phyloP scores from a whole-genome alignment of 2,888 invertebrate genomes.

The Spilarctia lutea region DNA sequence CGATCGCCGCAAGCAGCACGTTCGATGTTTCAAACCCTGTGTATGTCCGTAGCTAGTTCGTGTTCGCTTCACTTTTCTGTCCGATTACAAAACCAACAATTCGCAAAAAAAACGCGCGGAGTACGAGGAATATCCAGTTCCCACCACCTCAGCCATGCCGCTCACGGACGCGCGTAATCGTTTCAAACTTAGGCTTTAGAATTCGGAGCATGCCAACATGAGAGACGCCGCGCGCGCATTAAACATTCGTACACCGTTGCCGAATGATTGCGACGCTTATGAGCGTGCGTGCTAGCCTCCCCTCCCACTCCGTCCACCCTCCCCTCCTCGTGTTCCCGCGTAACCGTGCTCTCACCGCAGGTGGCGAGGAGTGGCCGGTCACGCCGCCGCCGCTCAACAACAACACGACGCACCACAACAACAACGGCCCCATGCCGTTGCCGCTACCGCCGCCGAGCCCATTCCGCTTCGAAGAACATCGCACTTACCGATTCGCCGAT shows the following conservation, averaged over 20 bases:
- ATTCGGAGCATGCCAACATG: slow-evolving; percentile 68
- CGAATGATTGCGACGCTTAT: slow-evolving; percentile 69
- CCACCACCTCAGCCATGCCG: slow-evolving; percentile 71
- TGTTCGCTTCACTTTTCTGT: slow-evolving; percentile 77
- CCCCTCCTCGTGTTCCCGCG: slow-evolving; percentile 92
- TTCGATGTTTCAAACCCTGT: slow-evolving; percentile 59
- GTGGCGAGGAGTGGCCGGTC: slow-evolving; percentile 83
- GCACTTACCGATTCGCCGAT: slow-evolving; percentile 94
- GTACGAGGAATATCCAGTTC: slow-evolving; percentile 75
- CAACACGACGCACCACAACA: slow-evolving; percentile 86
- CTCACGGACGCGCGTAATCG: slow-evolving; percentile 80
- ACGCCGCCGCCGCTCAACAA: slow-evolving; percentile 84
- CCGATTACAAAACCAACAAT: slow-evolving; percentile 47
- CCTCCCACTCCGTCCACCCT: slow-evolving; percentile 67
- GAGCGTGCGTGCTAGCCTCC: slow-evolving; percentile 60
- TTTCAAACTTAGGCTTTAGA: slow-evolving; percentile 64
- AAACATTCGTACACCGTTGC: slow-evolving; percentile 64
- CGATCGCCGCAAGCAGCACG: slow-evolving; percentile 63
- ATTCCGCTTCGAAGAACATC: slow-evolving; percentile 93
- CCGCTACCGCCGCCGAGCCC: slow-evolving; percentile 87
- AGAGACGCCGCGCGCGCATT: slow-evolving; percentile 70
- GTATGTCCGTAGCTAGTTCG: slow-evolving; percentile 77
- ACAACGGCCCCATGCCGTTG: slow-evolving; percentile 82
- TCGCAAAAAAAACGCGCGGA: slow-evolving; percentile 65
- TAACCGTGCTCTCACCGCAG: slow-evolving; percentile 84